A percentile compares a stretch with the other conserved stretches of the same genome.
These are phyloP conservation scores for Coreoperca whiteheadi DNA, from an alignment of 2,113 vertebrate species.

Conservation along the genomic window DNA sequence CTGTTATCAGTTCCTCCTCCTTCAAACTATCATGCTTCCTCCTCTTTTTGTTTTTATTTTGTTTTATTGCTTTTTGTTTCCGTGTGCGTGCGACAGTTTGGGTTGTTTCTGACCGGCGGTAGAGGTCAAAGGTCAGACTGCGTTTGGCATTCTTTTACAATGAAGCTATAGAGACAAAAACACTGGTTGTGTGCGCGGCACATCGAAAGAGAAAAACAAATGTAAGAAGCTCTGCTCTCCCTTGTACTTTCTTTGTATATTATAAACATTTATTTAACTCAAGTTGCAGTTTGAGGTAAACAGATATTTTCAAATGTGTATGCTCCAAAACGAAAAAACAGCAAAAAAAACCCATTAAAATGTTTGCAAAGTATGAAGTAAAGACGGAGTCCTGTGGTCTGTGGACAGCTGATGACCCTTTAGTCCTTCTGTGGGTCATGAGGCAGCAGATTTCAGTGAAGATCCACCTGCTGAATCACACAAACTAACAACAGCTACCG, in stretches of 20 bases:
- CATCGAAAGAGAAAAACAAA: slow-evolving; percentile 82
- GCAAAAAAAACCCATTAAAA: slow-evolving; percentile 97
- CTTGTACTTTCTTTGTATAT: slow-evolving; percentile 99
- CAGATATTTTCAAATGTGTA: slow-evolving; percentile 95
- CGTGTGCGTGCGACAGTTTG: slow-evolving; percentile 51
- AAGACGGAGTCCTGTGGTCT: slow-evolving; percentile 38
- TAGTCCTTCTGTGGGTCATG: not conserved
- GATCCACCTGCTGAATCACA: not conserved
- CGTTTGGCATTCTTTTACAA: slow-evolving; percentile 59
- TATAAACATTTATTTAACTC: slow-evolving; percentile 99
- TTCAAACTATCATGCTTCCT: slow-evolving; percentile 31
- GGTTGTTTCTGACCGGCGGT: slow-evolving; percentile 46
- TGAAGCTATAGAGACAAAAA: slow-evolving; percentile 85
- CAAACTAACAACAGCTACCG: not conserved
- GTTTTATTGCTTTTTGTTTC: slow-evolving; percentile 48
- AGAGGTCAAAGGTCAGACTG: slow-evolving; percentile 65
- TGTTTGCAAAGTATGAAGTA: slow-evolving; percentile 93
- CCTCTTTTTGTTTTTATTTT: slow-evolving; percentile 29
- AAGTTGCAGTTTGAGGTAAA: slow-evolving; percentile 99
- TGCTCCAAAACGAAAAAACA: slow-evolving; percentile 93
- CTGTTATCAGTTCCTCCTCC: slow-evolving; percentile 46
- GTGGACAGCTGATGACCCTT: not conserved
- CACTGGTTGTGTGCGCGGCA: slow-evolving; percentile 95
- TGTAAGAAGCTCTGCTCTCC: slow-evolving; percentile 91
- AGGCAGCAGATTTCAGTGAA: not conserved